Percentiles rank a stretch among this genome's conserved stretches.
Conservation (phyloP, 1,140 invertebrate species). For the Sminthurides bifidus region DNA sequence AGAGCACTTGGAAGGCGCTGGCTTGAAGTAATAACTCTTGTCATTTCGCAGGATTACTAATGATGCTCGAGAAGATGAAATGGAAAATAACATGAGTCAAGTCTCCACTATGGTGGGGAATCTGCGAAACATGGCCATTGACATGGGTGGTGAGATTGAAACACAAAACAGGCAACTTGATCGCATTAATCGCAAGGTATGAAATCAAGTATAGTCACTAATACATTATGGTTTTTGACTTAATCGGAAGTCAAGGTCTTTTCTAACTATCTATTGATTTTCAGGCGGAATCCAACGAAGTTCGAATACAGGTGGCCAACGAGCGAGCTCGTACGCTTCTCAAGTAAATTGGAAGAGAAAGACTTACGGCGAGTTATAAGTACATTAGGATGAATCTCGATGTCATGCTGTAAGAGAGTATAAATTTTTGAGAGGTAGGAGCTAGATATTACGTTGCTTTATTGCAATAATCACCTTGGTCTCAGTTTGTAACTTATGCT, state of each 20-base stretch:
- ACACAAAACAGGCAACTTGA: constrained; percentile 51
- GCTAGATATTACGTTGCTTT: too few relatives aligned
- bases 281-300: constrained; percentile 67
- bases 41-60: constrained; percentile 33
- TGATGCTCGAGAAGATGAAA: constrained; percentile 38
- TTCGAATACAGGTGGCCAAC: constrained; percentile 71
- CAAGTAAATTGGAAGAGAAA: too few relatives aligned
- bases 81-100: constrained; percentile 39
- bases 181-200: constrained; percentile 49
- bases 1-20: too few relatives aligned
- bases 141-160: constrained; percentile 51
- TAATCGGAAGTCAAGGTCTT: neutral
- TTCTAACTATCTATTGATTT: constrained; percentile 5
- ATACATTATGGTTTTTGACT: constrained; percentile 2
- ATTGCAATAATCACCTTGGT: too few relatives aligned
- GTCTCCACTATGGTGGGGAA: constrained; percentile 56
- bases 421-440: too few relatives aligned
- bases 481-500: too few relatives aligned
- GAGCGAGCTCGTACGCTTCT: constrained; percentile 70
- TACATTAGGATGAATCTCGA: too few relatives aligned
- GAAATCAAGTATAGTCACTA: too few relatives aligned
- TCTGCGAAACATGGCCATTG: constrained; percentile 55
- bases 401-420: too few relatives aligned
- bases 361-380: too few relatives aligned
- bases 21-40: too few relatives aligned